A percentile compares a stretch with the other conserved stretches of the same genome.
Evolutionary conservation across 2,888 invertebrate genomes (phyloP).

Genomic region (Ormyrus nitidulus): DNA sequence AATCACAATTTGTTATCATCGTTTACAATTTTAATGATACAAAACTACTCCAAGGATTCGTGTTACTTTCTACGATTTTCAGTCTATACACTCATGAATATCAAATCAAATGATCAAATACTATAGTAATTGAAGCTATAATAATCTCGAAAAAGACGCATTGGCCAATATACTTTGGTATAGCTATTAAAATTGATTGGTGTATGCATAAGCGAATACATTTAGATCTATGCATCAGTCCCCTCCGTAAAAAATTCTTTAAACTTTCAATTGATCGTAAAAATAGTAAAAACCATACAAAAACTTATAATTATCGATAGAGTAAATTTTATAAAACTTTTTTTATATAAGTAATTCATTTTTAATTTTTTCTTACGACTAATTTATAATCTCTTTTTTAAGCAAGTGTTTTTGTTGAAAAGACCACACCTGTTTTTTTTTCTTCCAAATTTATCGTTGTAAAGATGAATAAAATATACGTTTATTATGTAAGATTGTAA

Average conservation of each 20-base stretch:
- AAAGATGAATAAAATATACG: too few relatives aligned
- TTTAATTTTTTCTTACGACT: too few relatives aligned
- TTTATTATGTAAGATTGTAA: too few relatives aligned
- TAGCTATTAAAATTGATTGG: slow-evolving; percentile 38
- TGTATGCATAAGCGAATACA: slow-evolving; percentile 15
- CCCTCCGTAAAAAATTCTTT: slow-evolving; percentile 15
- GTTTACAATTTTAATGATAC: slow-evolving; percentile 26
- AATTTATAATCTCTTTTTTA: too few relatives aligned
- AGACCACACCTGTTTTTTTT: too few relatives aligned
- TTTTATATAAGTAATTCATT: too few relatives aligned
- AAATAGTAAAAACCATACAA: not conserved
- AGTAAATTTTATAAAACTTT: too few relatives aligned
- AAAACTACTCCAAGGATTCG: slow-evolving; percentile 39
- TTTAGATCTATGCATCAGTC: slow-evolving; percentile 6
- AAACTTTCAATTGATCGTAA: slow-evolving; percentile 13
- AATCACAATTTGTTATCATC: slow-evolving; percentile 47
- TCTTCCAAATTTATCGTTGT: too few relatives aligned
- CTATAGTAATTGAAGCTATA: slow-evolving; percentile 20
- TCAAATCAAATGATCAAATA: slow-evolving; percentile 42
- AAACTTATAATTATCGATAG: too few relatives aligned
- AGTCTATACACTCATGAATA: slow-evolving; percentile 52
- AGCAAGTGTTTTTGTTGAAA: too few relatives aligned
- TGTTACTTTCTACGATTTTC: slow-evolving; percentile 44
- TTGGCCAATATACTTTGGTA: slow-evolving; percentile 62
- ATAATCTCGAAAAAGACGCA: slow-evolving; percentile 51